phyloP scores from a whole-genome alignment of 1,140 invertebrate genomes.

The Drosophila rufa region DNA sequence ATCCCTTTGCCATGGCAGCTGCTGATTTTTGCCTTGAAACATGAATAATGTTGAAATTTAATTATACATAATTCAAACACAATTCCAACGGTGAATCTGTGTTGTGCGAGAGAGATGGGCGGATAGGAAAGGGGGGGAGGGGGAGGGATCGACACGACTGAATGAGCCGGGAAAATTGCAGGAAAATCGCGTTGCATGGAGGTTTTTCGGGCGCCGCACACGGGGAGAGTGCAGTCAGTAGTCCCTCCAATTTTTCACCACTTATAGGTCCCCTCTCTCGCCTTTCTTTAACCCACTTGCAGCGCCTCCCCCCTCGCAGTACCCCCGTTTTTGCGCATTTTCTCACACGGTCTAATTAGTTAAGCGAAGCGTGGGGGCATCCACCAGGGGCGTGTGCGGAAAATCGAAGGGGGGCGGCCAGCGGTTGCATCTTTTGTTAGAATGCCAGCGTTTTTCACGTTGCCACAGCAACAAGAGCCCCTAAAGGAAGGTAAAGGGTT shows the following conservation, averaged over 20 bases:
- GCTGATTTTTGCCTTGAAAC: conserved; percentile 57
- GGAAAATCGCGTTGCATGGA: conserved; percentile 14
- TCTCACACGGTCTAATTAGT: conserved; percentile 79
- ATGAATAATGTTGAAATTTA: conserved; percentile 80
- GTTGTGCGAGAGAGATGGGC: neutral
- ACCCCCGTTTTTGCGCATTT: conserved; percentile 49
- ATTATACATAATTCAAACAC: conserved; percentile 79
- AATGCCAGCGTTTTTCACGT: conserved; percentile 50
- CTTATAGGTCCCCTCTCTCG: neutral
- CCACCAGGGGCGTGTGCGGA: conserved; percentile 28
- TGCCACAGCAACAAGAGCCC: conserved; percentile 55
- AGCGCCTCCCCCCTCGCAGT: neutral
- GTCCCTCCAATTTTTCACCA: conserved; percentile 9
- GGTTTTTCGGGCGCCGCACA: conserved; percentile 8
- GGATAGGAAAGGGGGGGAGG: neutral
- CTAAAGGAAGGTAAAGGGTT: conserved; percentile 9
- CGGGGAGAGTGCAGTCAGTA: conserved; percentile 7
- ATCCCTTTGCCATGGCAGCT: conserved; percentile 45
- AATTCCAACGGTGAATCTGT: conserved; percentile 72
- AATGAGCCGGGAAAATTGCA: conserved; percentile 59
- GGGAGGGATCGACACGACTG: conserved; percentile 22
- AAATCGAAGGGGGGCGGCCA: conserved; percentile 31
- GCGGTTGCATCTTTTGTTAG: conserved; percentile 78
- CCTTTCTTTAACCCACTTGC: conserved; percentile 8
- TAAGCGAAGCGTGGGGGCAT: conserved; percentile 69